Conservation (phyloP, 2,113 vertebrate genomes). For the Hydrochoerus hydrochaeris region DNA sequence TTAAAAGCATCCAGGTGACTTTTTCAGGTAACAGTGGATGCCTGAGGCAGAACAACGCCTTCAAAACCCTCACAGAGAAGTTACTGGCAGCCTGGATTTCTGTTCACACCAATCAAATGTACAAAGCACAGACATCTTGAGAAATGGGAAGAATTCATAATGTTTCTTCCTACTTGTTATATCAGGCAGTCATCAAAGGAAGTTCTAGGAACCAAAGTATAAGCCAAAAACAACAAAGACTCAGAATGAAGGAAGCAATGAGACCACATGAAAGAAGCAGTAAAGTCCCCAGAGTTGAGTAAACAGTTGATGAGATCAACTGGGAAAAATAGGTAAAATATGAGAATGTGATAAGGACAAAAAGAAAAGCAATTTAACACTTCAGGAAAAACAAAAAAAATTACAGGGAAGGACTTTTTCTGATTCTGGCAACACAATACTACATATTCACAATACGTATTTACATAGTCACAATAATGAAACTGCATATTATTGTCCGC, state of each 20-base stretch:
- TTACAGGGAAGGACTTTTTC: neutral
- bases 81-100: neutral
- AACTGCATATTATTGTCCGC: neutral
- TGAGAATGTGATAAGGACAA: neutral
- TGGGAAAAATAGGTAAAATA: neutral
- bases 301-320: neutral
- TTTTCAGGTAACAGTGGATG: neutral
- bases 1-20: neutral
- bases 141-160: neutral
- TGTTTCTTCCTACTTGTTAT: neutral
- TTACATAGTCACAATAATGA: neutral
- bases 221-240: neutral
- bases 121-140: constrained; percentile 17
- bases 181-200: neutral
- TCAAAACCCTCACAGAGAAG: neutral
- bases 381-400: neutral
- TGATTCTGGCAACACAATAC: neutral
- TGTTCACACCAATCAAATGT: neutral
- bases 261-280: neutral
- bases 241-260: neutral
- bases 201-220: neutral
- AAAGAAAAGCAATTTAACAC: constrained; percentile 8
- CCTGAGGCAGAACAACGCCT: neutral
- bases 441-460: neutral
- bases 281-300: neutral